Evolutionary conservation across 2,113 vertebrate species (phyloP).

Genomic region (Daphoenositta chrysoptera): DNA sequence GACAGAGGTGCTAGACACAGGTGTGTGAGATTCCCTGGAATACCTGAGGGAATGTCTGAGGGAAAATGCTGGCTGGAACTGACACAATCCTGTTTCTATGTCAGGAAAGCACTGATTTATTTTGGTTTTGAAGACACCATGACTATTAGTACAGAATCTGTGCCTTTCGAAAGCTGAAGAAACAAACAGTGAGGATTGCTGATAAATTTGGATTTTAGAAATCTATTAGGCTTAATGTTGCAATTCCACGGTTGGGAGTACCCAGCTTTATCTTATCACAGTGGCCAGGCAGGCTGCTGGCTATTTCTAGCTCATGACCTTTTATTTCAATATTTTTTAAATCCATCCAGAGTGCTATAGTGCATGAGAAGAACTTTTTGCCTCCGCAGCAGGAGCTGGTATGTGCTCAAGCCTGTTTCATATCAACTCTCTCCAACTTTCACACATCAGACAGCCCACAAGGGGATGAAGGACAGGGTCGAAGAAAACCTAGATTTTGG

Average conservation of each 20-base stretch:
- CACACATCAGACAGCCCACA: accelerated
- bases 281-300: neutral
- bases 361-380: neutral
- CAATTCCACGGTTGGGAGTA: neutral
- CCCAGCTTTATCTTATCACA: constrained; percentile 42
- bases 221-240: constrained; percentile 23
- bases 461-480: neutral
- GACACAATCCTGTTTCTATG: neutral
- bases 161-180: constrained; percentile 9
- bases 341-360: neutral
- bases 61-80: neutral
- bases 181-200: constrained; percentile 1
- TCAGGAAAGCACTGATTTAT: neutral
- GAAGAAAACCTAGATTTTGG: neutral
- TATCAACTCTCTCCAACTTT: neutral
- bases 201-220: constrained; percentile 38
- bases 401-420: accelerated
- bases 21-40: neutral
- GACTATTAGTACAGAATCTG: neutral
- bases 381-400: neutral
- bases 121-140: constrained; percentile 10
- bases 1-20: neutral
- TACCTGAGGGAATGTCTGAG: neutral
- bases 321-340: constrained; percentile 58
- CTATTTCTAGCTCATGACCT: constrained; percentile 29